A percentile compares a stretch with the other conserved stretches of the same genome.
Evolutionary conservation across 2,113 vertebrate species (phyloP).

Genomic region (Solenodon paradoxus): DNA sequence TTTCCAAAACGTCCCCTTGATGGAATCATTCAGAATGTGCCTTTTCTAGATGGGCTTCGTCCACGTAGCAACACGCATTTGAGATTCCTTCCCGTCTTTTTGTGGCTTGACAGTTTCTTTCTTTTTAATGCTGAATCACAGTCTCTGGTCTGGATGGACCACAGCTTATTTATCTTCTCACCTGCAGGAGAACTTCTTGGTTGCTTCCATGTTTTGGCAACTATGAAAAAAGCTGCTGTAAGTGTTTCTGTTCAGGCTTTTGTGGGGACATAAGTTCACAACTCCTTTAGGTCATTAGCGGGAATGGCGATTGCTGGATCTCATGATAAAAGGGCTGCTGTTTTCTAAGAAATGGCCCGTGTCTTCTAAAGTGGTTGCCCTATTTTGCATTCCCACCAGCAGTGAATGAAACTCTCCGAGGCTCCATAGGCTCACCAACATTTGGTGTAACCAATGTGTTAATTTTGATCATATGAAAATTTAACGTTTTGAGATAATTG

Average conservation of each 20-base stretch:
- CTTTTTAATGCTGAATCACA: not conserved
- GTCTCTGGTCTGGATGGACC: not conserved
- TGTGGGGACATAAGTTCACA: not conserved
- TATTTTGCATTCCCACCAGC: too few species aligned
- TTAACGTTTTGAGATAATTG: not conserved
- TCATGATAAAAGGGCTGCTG: not conserved
- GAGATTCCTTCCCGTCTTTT: not conserved
- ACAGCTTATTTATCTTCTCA: too few species aligned
- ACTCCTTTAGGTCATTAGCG: not conserved
- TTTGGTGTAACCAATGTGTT: not conserved
- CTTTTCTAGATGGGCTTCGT: not conserved
- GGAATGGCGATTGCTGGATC: not conserved
- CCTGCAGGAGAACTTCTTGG: not conserved
- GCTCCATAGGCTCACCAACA: not conserved
- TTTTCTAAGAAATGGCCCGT: rapidly evolving
- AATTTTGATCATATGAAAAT: not conserved
- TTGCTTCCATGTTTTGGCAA: not conserved
- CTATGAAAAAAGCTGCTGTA: not conserved
- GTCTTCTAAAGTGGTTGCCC: too few species aligned
- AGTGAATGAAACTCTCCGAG: not conserved
- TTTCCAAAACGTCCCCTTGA: not conserved
- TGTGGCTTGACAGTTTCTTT: not conserved
- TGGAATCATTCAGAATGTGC: not conserved
- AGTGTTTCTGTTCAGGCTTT: not conserved
- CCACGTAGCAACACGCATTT: not conserved